A percentile compares a stretch with the other conserved stretches of the same genome.
These are phyloP conservation scores for Parapsyche elsis DNA, from an alignment of 1,140 invertebrate species.

Conservation along the genomic window DNA sequence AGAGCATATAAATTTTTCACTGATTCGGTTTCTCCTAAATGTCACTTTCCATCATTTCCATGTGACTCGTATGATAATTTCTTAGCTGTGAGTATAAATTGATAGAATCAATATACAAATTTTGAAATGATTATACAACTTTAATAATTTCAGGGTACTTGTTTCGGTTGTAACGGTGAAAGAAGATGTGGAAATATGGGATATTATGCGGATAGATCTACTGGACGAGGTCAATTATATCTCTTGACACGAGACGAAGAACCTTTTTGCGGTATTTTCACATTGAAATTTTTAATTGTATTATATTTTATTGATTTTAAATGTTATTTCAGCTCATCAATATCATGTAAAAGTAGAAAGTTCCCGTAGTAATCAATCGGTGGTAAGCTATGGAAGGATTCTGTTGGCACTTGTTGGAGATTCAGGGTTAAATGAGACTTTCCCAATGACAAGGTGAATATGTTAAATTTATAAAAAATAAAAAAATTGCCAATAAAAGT, in stretches of 20 bases:
- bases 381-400: constrained; percentile 82
- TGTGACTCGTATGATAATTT: constrained; percentile 89
- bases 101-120: not conserved
- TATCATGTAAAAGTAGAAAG: constrained; percentile 85
- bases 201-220: constrained; percentile 87
- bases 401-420: constrained; percentile 86
- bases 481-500: not conserved
- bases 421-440: constrained; percentile 86
- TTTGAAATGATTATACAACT: not conserved
- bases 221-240: constrained; percentile 84
- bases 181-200: constrained; percentile 90
- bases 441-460: constrained; percentile 87
- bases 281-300: not conserved
- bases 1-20: constrained; percentile 94
- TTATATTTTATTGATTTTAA: not conserved
- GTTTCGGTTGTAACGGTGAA: constrained; percentile 70
- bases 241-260: constrained; percentile 90
- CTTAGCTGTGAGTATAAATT: constrained; percentile 70
- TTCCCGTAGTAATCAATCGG: constrained; percentile 72
- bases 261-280: constrained; percentile 83
- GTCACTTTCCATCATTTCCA: constrained; percentile 88
- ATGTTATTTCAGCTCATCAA: constrained; percentile 76
- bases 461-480: constrained; percentile 43
- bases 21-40: constrained; percentile 89
- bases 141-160: constrained; percentile 64